Conservation (phyloP, 2,888 invertebrate species). For the Dendrolimus pini region DNA sequence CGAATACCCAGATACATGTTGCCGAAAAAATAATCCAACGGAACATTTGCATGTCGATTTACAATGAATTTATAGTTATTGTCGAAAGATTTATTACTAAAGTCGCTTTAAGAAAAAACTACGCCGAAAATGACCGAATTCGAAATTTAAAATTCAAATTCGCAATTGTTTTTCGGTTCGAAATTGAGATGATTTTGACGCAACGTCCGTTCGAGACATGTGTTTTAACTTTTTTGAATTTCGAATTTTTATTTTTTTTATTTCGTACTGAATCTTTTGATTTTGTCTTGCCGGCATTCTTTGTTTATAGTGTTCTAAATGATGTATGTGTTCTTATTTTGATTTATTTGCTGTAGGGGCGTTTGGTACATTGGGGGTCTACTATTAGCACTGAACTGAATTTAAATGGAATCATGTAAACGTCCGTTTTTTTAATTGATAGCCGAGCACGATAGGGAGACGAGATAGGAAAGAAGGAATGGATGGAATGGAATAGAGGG, state of each 20-base stretch:
- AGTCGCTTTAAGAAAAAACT: conserved; percentile 63
- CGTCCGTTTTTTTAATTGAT: no score
- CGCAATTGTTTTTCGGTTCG: conserved; percentile 62
- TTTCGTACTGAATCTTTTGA: conserved; percentile 9
- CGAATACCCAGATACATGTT: conserved; percentile 45
- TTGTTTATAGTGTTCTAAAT: conserved; percentile 41
- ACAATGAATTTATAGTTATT: conserved; percentile 77
- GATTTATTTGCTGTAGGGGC: conserved; percentile 12
- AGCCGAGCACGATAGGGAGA: no score
- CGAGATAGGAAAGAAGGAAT: no score
- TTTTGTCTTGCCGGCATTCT: neutral
- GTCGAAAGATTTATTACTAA: conserved; percentile 65
- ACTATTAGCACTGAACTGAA: no score
- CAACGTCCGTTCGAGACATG: conserved; percentile 52
- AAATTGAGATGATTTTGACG: conserved; percentile 75
- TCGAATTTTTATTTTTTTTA: conserved; percentile 36
- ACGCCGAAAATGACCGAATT: conserved; percentile 59
- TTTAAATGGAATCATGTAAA: no score
- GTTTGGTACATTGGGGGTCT: no score
- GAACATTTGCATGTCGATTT: conserved; percentile 74
- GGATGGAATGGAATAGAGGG: no score
- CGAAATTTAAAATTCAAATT: conserved; percentile 71
- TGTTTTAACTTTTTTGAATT: conserved; percentile 33
- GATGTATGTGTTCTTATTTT: conserved; percentile 33
- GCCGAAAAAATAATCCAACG: conserved; percentile 58